Evolutionary conservation across 37 sponge, comb jelly and placozoan species (phyloP).

Genomic region (Oopsacas minuta): DNA sequence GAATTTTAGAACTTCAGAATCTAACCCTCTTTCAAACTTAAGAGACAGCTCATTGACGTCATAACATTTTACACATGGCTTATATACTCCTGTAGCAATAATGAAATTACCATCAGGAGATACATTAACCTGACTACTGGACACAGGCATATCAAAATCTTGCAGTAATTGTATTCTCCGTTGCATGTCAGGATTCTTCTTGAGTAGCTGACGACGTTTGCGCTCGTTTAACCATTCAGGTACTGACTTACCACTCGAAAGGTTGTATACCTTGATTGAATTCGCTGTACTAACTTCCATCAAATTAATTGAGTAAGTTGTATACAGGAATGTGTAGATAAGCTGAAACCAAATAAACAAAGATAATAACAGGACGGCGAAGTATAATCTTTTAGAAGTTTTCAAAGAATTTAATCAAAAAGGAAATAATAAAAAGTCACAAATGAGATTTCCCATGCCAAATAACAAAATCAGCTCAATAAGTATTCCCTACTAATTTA

Average conservation of each 20-base stretch:
- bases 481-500: too few relatives aligned
- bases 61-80: slow-evolving; percentile 78
- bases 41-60: slow-evolving; percentile 81
- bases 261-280: slow-evolving; percentile 82
- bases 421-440: too few relatives aligned
- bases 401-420: too few relatives aligned
- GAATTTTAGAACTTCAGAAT: slow-evolving; percentile 72
- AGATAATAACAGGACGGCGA: too few relatives aligned
- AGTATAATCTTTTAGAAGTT: too few relatives aligned
- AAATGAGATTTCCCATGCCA: too few relatives aligned
- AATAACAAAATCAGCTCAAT: too few relatives aligned
- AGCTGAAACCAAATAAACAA: too few relatives aligned
- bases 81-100: slow-evolving; percentile 61
- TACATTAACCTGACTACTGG: slow-evolving; percentile 37
- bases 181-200: slow-evolving; percentile 59
- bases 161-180: slow-evolving; percentile 81
- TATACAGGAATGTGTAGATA: too few relatives aligned
- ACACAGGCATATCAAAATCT: slow-evolving; percentile 86
- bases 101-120: slow-evolving; percentile 73
- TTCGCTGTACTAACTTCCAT: slow-evolving; percentile 82
- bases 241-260: slow-evolving; percentile 68
- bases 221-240: slow-evolving; percentile 95
- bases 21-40: slow-evolving; percentile 92
- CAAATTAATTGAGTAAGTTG: too few relatives aligned
- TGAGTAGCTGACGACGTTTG: slow-evolving; percentile 58